These are phyloP conservation scores for Miichthys miiuy DNA, from an alignment of 2,797 vertebrate genomes.

Conservation along the genomic window DNA sequence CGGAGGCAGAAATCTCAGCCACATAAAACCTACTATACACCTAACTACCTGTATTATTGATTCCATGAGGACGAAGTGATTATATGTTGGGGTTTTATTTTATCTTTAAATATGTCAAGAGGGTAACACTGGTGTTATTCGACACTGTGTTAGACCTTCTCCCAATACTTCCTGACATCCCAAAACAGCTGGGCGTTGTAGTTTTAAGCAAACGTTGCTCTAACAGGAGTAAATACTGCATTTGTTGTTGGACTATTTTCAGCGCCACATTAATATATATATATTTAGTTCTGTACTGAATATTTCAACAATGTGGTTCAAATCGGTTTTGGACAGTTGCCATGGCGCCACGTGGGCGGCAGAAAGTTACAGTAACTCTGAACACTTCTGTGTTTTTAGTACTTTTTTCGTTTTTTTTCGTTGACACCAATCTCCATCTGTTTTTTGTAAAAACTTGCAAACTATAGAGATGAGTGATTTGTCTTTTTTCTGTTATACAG, in stretches of 20 bases:
- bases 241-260: not conserved
- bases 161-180: not conserved
- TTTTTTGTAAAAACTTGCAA: too few species aligned
- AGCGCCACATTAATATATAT: not conserved
- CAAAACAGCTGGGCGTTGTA: not conserved
- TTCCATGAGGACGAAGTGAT: not conserved
- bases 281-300: too few species aligned
- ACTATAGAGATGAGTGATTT: too few species aligned
- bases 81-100: not conserved
- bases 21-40: not conserved
- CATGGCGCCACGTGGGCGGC: too few species aligned
- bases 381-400: too few species aligned
- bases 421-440: too few species aligned
- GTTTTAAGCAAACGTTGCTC: not conserved
- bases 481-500: too few species aligned
- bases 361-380: too few species aligned
- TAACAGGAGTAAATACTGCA: not conserved
- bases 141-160: not conserved
- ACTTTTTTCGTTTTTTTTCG: too few species aligned
- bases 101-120: not conserved
- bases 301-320: too few species aligned
- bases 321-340: too few species aligned
- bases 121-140: not conserved
- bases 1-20: not conserved
- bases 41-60: not conserved